Conservation (phyloP, 2,797 vertebrate species). For the Phrynocephalus vlangalii region DNA sequence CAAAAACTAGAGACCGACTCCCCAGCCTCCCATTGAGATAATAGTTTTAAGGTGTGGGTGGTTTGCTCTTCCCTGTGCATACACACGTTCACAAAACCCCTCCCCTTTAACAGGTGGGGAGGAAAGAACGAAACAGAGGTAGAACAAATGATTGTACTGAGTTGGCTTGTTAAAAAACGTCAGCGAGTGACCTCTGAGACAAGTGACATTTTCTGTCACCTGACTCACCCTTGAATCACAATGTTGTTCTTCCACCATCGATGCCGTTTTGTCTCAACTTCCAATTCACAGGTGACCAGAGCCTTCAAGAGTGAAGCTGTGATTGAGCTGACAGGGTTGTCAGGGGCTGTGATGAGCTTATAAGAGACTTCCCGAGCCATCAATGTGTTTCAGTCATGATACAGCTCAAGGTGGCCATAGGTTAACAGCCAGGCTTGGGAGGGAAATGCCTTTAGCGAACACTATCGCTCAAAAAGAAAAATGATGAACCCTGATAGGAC, state of each 20-base stretch:
- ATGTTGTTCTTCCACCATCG: slow-evolving; percentile 59
- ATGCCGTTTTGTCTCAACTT: slow-evolving; percentile 67
- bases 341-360: not conserved
- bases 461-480: too few relatives aligned
- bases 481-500: too few relatives aligned
- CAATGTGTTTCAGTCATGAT: not conserved
- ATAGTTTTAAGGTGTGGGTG: too few relatives aligned
- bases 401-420: not conserved
- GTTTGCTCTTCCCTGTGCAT: slow-evolving; percentile 31
- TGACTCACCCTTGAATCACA: slow-evolving; percentile 55
- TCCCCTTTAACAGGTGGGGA: too few relatives aligned
- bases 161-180: slow-evolving; percentile 56
- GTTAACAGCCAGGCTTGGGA: too few relatives aligned
- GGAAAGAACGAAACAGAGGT: slow-evolving; percentile 40
- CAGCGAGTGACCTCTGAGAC: slow-evolving; percentile 25
- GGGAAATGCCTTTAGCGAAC: too few relatives aligned
- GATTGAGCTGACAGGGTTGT: not conserved
- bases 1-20: too few relatives aligned
- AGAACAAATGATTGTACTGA: slow-evolving; percentile 46
- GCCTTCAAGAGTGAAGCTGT: not conserved
- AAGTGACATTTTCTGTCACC: slow-evolving; percentile 63
- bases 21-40: slow-evolving; percentile 24
- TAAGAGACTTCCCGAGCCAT: not conserved
- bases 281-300: slow-evolving; percentile 12
- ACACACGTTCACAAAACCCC: slow-evolving; percentile 32